phyloP scores from a whole-genome alignment of 2,888 invertebrate genomes.

The Ecdyonurus torrentis region DNA sequence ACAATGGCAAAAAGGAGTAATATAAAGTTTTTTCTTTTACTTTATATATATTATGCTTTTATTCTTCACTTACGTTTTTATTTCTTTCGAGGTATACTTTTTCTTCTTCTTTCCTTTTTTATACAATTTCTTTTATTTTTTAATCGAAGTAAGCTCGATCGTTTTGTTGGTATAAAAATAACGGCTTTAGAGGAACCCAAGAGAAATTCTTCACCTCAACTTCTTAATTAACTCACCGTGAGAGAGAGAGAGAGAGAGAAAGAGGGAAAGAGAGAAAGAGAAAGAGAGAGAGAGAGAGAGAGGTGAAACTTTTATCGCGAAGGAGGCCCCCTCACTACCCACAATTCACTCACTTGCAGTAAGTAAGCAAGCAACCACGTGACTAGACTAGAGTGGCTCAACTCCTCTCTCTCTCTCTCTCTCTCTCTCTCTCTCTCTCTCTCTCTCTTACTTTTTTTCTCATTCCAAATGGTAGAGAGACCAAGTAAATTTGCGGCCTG shows the following conservation, averaged over 20 bases:
- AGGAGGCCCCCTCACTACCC: not conserved
- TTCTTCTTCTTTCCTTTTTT: not conserved
- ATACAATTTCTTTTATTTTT: conserved; percentile 9
- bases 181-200: conserved; percentile 15
- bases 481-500: not conserved
- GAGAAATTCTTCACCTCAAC: conserved; percentile 15
- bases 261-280: conserved; percentile 6
- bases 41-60: too few relatives aligned
- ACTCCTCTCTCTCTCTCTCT: too few relatives aligned
- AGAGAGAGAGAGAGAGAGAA: conserved; percentile 7
- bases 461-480: not conserved
- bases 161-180: conserved; percentile 16
- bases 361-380: too few relatives aligned
- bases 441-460: too few relatives aligned
- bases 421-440: not conserved
- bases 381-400: too few relatives aligned
- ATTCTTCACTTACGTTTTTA: too few relatives aligned
- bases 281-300: conserved; percentile 2
- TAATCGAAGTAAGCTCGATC: conserved; percentile 12
- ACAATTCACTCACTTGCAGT: too few relatives aligned
- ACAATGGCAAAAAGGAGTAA: not conserved
- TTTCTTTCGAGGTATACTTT: too few relatives aligned
- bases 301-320: not conserved
- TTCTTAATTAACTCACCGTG: conserved; percentile 6
- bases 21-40: too few relatives aligned